These are phyloP conservation scores for Embiotoca jacksoni DNA, from an alignment of 2,113 vertebrate genomes.

Conservation along the genomic window DNA sequence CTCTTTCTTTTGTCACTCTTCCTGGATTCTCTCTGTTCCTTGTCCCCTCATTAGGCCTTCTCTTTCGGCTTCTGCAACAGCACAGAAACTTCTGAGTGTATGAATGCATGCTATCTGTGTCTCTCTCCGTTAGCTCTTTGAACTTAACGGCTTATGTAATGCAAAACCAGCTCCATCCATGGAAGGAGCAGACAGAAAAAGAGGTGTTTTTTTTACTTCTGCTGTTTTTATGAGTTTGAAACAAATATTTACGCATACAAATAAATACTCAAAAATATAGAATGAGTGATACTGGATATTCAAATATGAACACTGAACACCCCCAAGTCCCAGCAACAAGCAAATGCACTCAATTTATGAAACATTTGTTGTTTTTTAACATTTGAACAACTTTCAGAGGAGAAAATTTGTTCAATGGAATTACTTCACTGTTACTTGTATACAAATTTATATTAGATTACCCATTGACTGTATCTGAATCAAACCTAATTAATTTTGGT, in stretches of 20 bases:
- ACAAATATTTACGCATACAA: background rate
- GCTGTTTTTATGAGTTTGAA: background rate
- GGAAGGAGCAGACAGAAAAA: background rate
- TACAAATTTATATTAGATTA: background rate
- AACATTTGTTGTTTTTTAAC: background rate
- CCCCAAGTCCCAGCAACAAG: too few species aligned
- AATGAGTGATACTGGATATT: too few species aligned
- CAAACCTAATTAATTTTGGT: background rate
- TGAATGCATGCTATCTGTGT: slow-evolving; percentile 7
- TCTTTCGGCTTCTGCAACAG: slow-evolving; percentile 29
- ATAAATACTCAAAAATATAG: too few species aligned
- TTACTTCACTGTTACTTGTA: background rate
- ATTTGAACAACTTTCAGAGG: background rate
- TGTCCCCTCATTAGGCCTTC: slow-evolving; percentile 51
- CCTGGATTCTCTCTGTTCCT: slow-evolving; percentile 47
- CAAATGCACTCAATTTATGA: background rate
- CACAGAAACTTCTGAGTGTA: background rate
- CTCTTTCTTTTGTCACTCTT: slow-evolving; percentile 41
- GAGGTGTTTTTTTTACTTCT: background rate
- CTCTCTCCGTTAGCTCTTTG: slow-evolving; percentile 17
- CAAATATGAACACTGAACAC: too few species aligned
- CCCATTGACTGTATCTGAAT: background rate
- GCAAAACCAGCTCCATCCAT: slow-evolving; percentile 20
- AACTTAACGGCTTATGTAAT: slow-evolving; percentile 32
- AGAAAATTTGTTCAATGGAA: background rate